Percentiles rank a stretch among this genome's conserved stretches.
Conservation (phyloP, 2,888 invertebrate genomes). For the Phortica magna region DNA sequence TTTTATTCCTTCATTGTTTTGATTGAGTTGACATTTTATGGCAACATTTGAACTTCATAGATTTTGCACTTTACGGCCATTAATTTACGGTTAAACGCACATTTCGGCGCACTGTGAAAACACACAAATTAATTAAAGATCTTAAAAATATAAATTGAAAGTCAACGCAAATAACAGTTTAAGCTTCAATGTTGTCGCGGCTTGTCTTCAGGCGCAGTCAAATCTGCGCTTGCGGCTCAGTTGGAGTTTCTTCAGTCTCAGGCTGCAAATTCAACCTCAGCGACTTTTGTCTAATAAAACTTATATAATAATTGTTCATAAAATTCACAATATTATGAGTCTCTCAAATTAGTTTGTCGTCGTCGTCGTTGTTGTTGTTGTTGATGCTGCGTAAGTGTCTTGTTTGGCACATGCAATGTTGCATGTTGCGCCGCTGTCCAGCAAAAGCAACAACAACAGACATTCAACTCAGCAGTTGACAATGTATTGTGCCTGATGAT, state of each 20-base stretch:
- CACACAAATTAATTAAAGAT: slow-evolving; percentile 74
- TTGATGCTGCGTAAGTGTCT: slow-evolving; percentile 25
- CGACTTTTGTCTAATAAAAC: slow-evolving; percentile 69
- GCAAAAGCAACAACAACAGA: background rate
- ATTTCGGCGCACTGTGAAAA: slow-evolving; percentile 49
- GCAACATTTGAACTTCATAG: slow-evolving; percentile 32
- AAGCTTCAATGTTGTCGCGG: too few species aligned
- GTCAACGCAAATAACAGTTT: background rate
- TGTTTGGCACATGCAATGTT: slow-evolving; percentile 49
- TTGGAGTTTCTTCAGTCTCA: background rate
- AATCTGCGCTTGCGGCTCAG: background rate
- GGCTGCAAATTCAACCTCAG: slow-evolving; percentile 43
- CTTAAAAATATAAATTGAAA: slow-evolving; percentile 44
- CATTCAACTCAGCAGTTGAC: slow-evolving; percentile 37
- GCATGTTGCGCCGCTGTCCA: slow-evolving; percentile 38
- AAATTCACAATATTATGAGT: slow-evolving; percentile 75
- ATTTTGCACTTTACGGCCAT: slow-evolving; percentile 21
- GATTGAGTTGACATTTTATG: slow-evolving; percentile 40
- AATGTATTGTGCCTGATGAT: background rate
- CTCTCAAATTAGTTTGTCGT: slow-evolving; percentile 73
- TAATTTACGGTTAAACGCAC: background rate
- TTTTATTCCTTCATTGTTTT: slow-evolving; percentile 6
- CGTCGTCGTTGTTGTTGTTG: slow-evolving; percentile 34
- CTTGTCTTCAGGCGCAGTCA: too few species aligned
- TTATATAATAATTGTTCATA: slow-evolving; percentile 77